Percentiles rank a stretch among this genome's conserved stretches.
phyloP scores from a whole-genome alignment of 2,888 invertebrate genomes.

The Brachylomia viminalis region DNA sequence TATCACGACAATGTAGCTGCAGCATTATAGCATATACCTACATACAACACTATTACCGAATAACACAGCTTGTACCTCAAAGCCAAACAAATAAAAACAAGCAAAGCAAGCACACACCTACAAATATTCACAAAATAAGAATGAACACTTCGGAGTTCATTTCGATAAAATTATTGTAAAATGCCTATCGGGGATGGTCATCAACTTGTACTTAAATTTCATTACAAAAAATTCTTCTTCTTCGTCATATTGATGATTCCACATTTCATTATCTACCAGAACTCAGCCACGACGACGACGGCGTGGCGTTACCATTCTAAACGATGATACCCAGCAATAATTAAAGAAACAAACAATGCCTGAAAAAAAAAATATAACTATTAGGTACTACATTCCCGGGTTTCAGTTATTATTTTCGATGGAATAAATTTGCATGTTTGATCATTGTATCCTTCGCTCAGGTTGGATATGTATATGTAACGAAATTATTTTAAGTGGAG shows the following conservation, averaged over 20 bases:
- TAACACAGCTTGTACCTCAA: neutral
- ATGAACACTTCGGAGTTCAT: neutral
- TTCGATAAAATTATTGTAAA: neutral
- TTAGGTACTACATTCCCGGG: neutral
- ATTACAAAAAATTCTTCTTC: neutral
- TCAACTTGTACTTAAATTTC: neutral
- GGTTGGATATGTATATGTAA: constrained; percentile 7
- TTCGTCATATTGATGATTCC: neutral
- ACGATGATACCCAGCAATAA: constrained; percentile 1
- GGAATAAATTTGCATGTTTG: constrained; percentile 35
- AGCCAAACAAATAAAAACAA: neutral
- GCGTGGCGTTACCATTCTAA: neutral
- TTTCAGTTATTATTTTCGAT: constrained; percentile 16
- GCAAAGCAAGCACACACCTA: neutral
- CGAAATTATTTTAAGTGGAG: constrained; percentile 26
- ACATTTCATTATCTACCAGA: neutral
- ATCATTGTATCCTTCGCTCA: constrained; percentile 9
- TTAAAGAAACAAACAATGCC: constrained; percentile 2
- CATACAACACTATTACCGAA: neutral
- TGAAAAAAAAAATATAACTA: constrained; percentile 1
- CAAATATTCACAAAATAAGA: neutral
- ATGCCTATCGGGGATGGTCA: neutral
- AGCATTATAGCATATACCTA: neutral
- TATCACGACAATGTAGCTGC: too few species aligned
- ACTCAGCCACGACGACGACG: neutral